A percentile compares a stretch with the other conserved stretches of the same genome.
Conservation (phyloP, 64 coral and sea anemone species). For the Actinia tenebrosa region DNA sequence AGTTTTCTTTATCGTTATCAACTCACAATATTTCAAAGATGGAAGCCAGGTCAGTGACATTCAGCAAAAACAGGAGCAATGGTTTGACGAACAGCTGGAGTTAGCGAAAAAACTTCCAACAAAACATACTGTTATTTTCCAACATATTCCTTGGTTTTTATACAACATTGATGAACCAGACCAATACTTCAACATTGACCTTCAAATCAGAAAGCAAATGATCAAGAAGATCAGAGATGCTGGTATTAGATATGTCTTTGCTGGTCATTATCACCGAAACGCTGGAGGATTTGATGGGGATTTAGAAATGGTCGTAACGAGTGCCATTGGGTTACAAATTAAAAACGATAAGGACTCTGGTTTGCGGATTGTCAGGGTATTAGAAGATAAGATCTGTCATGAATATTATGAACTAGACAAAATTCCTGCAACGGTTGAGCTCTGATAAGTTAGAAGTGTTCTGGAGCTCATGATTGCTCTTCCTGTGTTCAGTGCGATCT, state of each 20-base stretch:
- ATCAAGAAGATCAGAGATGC: constrained; percentile 78
- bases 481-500: not conserved
- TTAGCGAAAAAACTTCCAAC: constrained; percentile 53
- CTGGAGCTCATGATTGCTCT: not conserved
- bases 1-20: constrained; percentile 94
- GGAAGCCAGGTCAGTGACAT: constrained; percentile 52
- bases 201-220: constrained; percentile 56
- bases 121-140: constrained; percentile 86
- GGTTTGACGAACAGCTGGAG: constrained; percentile 79
- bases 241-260: constrained; percentile 91
- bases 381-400: constrained; percentile 64
- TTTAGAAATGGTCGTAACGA: constrained; percentile 95
- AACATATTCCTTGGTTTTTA: constrained; percentile 99
- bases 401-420: constrained; percentile 84
- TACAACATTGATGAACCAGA: constrained; percentile 45
- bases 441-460: constrained; percentile 37
- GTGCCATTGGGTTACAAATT: constrained; percentile 93
- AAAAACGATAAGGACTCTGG: constrained; percentile 90
- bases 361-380: constrained; percentile 79
- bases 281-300: constrained; percentile 90
- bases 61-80: constrained; percentile 67
- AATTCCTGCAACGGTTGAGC: constrained; percentile 53
- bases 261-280: constrained; percentile 98
- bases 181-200: constrained; percentile 88
- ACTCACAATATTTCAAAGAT: constrained; percentile 96